Percentiles rank a stretch among this genome's conserved stretches.
phyloP scores from a whole-genome alignment of 2,797 vertebrate species.

The Dipus sagitta region DNA sequence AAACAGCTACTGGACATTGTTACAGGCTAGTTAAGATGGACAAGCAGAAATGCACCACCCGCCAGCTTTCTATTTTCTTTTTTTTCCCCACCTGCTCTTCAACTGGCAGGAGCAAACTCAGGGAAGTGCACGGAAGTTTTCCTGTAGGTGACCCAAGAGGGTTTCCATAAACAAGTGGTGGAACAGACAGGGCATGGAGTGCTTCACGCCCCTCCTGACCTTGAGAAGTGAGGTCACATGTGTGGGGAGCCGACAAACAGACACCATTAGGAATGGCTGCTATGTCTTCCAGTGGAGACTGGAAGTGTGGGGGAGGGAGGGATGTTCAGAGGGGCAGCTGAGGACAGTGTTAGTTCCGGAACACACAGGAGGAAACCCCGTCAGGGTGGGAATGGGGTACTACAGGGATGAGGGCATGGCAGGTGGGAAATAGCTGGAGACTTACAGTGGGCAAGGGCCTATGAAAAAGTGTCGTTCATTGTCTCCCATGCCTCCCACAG shows the following conservation, averaged over 20 bases:
- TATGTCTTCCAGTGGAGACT: neutral
- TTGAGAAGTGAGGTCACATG: neutral
- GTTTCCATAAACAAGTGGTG: conserved; percentile 2
- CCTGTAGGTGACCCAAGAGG: neutral
- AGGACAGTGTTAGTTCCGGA: neutral
- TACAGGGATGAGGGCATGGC: neutral
- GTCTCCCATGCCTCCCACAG: neutral
- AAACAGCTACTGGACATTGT: neutral
- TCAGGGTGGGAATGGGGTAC: neutral
- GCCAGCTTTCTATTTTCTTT: neutral
- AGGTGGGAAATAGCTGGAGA: neutral
- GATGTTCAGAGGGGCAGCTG: neutral
- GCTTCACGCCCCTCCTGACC: neutral
- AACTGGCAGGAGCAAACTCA: neutral
- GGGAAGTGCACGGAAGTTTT: neutral
- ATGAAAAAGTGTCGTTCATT: neutral
- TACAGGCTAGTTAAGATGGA: neutral
- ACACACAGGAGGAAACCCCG: neutral
- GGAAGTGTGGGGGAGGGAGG: neutral
- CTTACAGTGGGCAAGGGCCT: no score
- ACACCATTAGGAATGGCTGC: neutral
- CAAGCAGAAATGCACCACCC: neutral
- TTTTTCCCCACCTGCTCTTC: neutral
- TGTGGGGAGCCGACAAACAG: conserved; percentile 26
- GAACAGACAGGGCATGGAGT: neutral